Evolutionary conservation across 2,888 invertebrate genomes (phyloP), one percentile per base, ranked within the genome.

Genomic region (Hypena proboscidalis): DNA sequence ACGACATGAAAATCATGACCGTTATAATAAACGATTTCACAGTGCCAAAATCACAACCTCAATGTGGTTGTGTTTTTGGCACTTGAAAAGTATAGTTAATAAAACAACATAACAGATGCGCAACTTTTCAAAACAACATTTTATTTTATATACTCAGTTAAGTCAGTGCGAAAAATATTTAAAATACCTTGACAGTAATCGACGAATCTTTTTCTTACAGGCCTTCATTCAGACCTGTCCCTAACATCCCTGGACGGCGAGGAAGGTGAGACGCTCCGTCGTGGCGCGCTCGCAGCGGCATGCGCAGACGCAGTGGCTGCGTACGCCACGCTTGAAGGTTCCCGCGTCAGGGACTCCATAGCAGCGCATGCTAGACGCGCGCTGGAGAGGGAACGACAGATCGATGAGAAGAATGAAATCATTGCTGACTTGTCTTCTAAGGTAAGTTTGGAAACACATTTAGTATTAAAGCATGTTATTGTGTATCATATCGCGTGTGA

Each of bases 381-480:
- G 4, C 91, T 95, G 50, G 95, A 96, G 57, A 91, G 95, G 38
- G 96, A 95, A 70, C 92, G 96, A 13, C 97, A 97, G 85, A 92
- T 97, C 31, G 95, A 95, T 65, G 94, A 95, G 74, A 94, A 96
- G 71, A 94, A 95, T 43, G 96, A 96, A 49, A 90, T 95, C 36
- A 94, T 97, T 39, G 94, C 95, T 73, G 95, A 97, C 58, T 91
- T 96, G 49, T 95, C 95, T 57, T 95, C 95, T 67, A 96, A 96
- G 92, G 94, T 96, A 70, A 86, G 88, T 52, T 8, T 8, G 3
- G 10, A 25, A 2, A 4, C n/a, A n/a, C n/a, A n/a, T n/a, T n/a
- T n/a, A n/a, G n/a, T n/a, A n/a, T n/a, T n/a, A n/a, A n/a, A n/a
- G n/a, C n/a, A n/a, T n/a, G n/a, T n/a, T n/a, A n/a, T n/a, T n/a